Percentiles rank a stretch among this genome's conserved stretches.
These are phyloP conservation scores for Andrena haemorrhoa DNA, from an alignment of 2,888 invertebrate genomes.

Conservation along the genomic window DNA sequence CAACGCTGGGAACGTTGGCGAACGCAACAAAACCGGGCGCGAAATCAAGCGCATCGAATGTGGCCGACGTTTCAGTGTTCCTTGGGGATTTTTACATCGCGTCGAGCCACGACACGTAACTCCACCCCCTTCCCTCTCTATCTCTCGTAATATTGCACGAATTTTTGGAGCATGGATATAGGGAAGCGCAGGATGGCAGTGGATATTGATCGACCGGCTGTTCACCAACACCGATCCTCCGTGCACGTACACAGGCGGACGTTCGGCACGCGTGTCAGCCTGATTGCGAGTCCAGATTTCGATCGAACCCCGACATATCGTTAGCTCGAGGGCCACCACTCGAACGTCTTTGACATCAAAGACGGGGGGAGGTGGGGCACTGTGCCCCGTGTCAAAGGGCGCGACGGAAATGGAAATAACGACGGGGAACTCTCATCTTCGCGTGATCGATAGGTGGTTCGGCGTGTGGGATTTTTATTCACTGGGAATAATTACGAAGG, in stretches of 20 bases:
- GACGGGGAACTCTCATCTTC: slow-evolving; percentile 8
- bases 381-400: slow-evolving; percentile 29
- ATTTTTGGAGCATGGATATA: slow-evolving; percentile 55
- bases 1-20: background rate
- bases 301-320: slow-evolving; percentile 38
- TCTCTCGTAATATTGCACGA: slow-evolving; percentile 50
- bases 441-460: background rate
- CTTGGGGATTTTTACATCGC: slow-evolving; percentile 58
- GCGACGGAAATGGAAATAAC: slow-evolving; percentile 11
- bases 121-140: background rate
- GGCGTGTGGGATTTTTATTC: background rate
- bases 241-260: slow-evolving; percentile 16
- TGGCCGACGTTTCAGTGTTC: slow-evolving; percentile 50
- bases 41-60: slow-evolving; percentile 55
- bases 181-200: slow-evolving; percentile 8
- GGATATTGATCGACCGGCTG: slow-evolving; percentile 60
- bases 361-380: background rate
- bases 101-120: slow-evolving; percentile 46
- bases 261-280: slow-evolving; percentile 9
- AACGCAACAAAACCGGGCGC: slow-evolving; percentile 39
- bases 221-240: slow-evolving; percentile 25
- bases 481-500: background rate
- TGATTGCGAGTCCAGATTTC: slow-evolving; percentile 27
- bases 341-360: slow-evolving; percentile 45
- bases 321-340: slow-evolving; percentile 36